Conservation (phyloP, 2,797 vertebrate genomes). For the Tamandua tetradactyla region DNA sequence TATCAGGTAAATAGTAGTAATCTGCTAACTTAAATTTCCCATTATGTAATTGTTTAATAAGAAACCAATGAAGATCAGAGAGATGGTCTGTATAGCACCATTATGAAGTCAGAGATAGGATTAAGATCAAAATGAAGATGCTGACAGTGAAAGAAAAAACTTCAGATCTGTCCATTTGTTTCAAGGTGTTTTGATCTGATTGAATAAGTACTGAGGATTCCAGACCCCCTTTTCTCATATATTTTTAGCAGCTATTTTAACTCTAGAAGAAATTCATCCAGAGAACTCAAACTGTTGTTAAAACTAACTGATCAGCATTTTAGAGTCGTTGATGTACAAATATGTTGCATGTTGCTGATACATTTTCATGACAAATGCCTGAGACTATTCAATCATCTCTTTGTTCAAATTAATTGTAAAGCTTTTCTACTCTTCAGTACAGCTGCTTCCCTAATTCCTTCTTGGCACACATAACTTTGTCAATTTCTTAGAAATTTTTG, state of each 20-base stretch:
- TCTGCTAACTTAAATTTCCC: not conserved
- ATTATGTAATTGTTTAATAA: not conserved
- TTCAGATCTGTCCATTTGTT: not conserved
- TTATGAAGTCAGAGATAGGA: not conserved
- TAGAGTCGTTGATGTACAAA: not conserved
- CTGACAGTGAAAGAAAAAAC: not conserved
- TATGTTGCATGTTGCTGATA: not conserved
- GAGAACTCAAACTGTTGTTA: constrained; percentile 14
- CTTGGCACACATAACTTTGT: not conserved
- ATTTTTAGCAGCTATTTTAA: constrained; percentile 33
- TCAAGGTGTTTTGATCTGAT: not conserved
- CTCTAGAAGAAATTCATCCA: not conserved
- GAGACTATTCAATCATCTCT: not conserved
- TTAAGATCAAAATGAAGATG: not conserved
- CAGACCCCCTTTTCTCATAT: not conserved
- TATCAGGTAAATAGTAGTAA: not conserved
- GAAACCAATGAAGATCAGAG: not conserved
- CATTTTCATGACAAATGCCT: constrained; percentile 13
- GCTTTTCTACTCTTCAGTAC: not conserved
- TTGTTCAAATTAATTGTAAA: constrained; percentile 40
- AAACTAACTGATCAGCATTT: constrained; percentile 30
- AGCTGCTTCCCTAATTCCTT: constrained; percentile 20
- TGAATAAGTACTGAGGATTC: not conserved
- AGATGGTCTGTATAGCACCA: not conserved
- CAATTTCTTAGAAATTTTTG: constrained; percentile 41